These are phyloP conservation scores for Caradrina clavipalpis DNA, from an alignment of 2,888 invertebrate genomes.

Conservation along the genomic window DNA sequence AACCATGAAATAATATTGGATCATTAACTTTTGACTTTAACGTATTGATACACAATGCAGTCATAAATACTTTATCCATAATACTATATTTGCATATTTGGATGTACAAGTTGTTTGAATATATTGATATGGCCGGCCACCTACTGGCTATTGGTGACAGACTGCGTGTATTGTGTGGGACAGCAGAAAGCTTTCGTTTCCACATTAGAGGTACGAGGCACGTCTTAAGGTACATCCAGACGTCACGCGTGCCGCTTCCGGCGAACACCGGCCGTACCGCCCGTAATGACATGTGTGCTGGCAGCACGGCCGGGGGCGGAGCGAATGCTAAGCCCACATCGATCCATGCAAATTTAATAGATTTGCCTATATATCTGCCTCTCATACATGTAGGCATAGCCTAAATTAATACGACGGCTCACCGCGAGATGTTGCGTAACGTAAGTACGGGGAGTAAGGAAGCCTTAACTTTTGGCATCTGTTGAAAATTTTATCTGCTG, in stretches of 20 bases:
- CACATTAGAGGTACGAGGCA: slow-evolving; percentile 80
- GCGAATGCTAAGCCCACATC: slow-evolving; percentile 62
- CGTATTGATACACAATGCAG: slow-evolving; percentile 3
- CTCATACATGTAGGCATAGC: slow-evolving; percentile 42
- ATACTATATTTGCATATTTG: slow-evolving; percentile 44
- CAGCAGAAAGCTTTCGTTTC: slow-evolving; percentile 69
- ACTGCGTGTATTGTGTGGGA: slow-evolving; percentile 61
- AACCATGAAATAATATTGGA: slow-evolving; percentile 11
- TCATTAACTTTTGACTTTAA: slow-evolving; percentile 28
- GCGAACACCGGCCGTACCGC: slow-evolving; percentile 66
- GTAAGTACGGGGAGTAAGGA: background rate
- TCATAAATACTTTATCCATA: slow-evolving; percentile 17
- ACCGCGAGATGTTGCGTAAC: slow-evolving; percentile 31
- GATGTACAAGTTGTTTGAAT: slow-evolving; percentile 46
- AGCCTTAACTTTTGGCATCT: slow-evolving; percentile 19
- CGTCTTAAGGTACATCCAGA: slow-evolving; percentile 81
- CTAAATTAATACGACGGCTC: slow-evolving; percentile 45
- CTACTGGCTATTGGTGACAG: slow-evolving; percentile 66
- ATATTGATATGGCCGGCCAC: slow-evolving; percentile 50
- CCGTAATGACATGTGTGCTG: slow-evolving; percentile 77
- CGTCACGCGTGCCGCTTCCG: slow-evolving; percentile 87
- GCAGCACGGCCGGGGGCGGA: slow-evolving; percentile 59
- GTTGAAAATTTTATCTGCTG: slow-evolving; percentile 11
- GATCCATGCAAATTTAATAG: slow-evolving; percentile 65
- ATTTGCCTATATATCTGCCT: slow-evolving; percentile 41